These are phyloP conservation scores for Cydia pomonella DNA, from an alignment of 1,140 invertebrate species.

Conservation along the genomic window DNA sequence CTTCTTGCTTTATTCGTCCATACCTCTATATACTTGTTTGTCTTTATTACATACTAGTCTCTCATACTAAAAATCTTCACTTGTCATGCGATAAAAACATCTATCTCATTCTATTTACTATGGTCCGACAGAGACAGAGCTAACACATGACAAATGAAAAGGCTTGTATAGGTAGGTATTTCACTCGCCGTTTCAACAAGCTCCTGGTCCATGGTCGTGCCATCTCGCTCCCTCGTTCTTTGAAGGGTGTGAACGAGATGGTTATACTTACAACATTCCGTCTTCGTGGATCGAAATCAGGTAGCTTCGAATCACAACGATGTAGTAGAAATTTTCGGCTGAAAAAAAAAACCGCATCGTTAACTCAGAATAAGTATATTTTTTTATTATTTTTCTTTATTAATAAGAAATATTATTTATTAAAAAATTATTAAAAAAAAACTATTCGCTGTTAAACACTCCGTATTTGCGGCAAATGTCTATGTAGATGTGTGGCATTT, in stretches of 20 bases:
- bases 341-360: constrained; percentile 44
- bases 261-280: constrained; percentile 61
- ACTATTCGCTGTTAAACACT: too few relatives aligned
- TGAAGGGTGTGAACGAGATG: not conserved
- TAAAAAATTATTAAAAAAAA: too few relatives aligned
- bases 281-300: constrained; percentile 73
- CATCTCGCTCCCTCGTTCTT: not conserved
- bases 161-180: not conserved
- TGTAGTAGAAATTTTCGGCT: constrained; percentile 74
- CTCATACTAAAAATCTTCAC: too few relatives aligned
- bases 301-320: constrained; percentile 69
- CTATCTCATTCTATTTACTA: constrained; percentile 35
- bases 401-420: too few relatives aligned
- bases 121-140: not conserved
- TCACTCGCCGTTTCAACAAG: constrained; percentile 5
- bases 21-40: too few relatives aligned
- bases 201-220: not conserved
- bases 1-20: too few relatives aligned
- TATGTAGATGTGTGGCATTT: too few relatives aligned
- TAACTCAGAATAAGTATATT: too few relatives aligned
- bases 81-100: constrained; percentile 36
- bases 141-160: constrained; percentile 38
- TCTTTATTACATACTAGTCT: too few relatives aligned
- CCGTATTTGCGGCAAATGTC: too few relatives aligned
- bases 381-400: too few relatives aligned